Conservation (phyloP, 2,113 vertebrate genomes). For the Tragulus kanchil region DNA sequence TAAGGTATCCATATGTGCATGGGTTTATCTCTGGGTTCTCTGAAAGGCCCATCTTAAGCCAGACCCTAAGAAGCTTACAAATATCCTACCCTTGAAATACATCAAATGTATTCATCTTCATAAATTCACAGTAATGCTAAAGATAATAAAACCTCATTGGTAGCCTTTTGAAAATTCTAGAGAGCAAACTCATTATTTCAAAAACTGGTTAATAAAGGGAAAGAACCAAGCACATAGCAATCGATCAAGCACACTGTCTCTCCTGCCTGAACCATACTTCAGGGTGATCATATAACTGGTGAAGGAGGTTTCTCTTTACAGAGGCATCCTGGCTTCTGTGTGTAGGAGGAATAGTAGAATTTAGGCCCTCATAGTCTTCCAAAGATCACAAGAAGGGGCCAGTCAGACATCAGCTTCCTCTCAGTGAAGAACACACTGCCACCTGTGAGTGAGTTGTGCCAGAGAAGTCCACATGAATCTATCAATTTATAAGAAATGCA, state of each 20-base stretch:
- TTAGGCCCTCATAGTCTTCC: not conserved
- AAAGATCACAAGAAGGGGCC: not conserved
- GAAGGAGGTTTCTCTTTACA: not conserved
- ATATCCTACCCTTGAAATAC: not conserved
- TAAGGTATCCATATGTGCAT: too few species aligned
- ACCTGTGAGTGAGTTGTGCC: not conserved
- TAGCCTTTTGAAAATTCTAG: slow-evolving; percentile 15
- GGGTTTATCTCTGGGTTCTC: too few species aligned
- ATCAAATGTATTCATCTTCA: not conserved
- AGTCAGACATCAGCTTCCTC: not conserved
- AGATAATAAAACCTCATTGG: not conserved
- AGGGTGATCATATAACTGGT: not conserved
- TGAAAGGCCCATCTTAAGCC: not conserved
- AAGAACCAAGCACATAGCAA: not conserved
- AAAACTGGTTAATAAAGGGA: not conserved
- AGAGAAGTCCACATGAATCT: not conserved
- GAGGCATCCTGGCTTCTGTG: not conserved
- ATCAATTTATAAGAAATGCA: not conserved
- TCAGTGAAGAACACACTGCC: not conserved
- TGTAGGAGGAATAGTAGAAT: not conserved
- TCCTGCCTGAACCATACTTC: not conserved
- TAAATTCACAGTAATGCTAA: not conserved
- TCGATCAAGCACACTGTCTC: not conserved
- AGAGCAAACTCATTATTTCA: not conserved
- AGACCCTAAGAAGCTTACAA: not conserved